phyloP scores from a whole-genome alignment of 2,888 invertebrate genomes.

The Parelbella ahira region DNA sequence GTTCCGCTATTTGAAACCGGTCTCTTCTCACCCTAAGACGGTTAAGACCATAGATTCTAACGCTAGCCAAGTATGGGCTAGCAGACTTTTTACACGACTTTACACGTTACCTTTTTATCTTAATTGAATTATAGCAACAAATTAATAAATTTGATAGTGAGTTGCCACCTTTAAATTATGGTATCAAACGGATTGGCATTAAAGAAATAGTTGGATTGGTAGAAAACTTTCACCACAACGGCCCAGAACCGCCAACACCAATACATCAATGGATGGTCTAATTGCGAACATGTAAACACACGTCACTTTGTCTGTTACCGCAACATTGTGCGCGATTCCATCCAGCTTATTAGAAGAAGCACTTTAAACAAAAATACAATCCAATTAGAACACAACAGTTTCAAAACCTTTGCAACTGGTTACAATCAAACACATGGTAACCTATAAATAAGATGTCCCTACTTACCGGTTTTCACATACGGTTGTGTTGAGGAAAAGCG shows the following conservation, averaged over 20 bases:
- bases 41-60: too few relatives aligned
- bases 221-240: too few relatives aligned
- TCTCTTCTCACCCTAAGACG: too few relatives aligned
- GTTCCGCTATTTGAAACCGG: too few relatives aligned
- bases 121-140: too few relatives aligned
- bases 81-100: too few relatives aligned
- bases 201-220: too few relatives aligned
- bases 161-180: too few relatives aligned
- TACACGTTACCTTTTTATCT: too few relatives aligned
- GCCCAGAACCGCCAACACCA: slow-evolving; percentile 42
- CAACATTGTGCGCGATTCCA: slow-evolving; percentile 70
- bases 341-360: slow-evolving; percentile 69
- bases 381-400: slow-evolving; percentile 69
- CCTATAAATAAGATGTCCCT: slow-evolving; percentile 70
- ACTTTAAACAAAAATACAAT: slow-evolving; percentile 76
- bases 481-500: slow-evolving; percentile 46
- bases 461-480: slow-evolving; percentile 54
- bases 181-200: too few relatives aligned
- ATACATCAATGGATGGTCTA: slow-evolving; percentile 74
- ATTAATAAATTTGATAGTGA: too few relatives aligned
- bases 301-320: slow-evolving; percentile 66
- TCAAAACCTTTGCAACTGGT: slow-evolving; percentile 67
- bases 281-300: slow-evolving; percentile 75
- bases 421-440: slow-evolving; percentile 74
- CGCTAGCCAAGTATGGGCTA: too few relatives aligned